Conservation (phyloP, 2,888 invertebrate genomes). For the Limnephilus rhombicus region DNA sequence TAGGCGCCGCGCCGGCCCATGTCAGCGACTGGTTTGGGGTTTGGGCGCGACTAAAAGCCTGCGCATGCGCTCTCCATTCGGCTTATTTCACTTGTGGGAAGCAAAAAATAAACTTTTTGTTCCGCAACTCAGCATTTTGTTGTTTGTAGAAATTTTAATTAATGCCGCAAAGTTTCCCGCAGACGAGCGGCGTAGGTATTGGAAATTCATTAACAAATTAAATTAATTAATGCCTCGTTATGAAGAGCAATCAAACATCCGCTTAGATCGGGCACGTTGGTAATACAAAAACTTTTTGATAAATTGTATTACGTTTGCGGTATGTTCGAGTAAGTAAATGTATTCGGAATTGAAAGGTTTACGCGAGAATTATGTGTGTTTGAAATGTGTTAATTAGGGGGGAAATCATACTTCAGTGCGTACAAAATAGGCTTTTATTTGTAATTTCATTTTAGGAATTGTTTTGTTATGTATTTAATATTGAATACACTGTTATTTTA, state of each 20-base stretch:
- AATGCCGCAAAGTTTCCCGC: slow-evolving; percentile 1
- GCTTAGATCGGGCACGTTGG: not conserved
- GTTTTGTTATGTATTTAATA: too few species aligned
- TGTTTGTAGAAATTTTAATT: slow-evolving; percentile 1
- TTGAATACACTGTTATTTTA: too few species aligned
- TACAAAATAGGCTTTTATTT: not conserved
- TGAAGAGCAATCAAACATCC: slow-evolving; percentile 1
- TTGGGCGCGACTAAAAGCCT: not conserved
- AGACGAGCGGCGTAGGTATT: not conserved
- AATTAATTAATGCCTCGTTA: not conserved
- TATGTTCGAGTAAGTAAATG: not conserved
- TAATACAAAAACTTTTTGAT: not conserved
- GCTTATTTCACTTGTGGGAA: not conserved
- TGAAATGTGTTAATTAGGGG: not conserved
- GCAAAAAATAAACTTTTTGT: not conserved
- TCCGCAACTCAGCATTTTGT: not conserved
- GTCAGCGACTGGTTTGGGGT: not conserved
- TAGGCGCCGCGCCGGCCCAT: not conserved
- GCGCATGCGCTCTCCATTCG: not conserved
- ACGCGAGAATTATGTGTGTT: not conserved
- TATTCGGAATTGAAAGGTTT: not conserved
- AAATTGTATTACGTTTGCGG: not conserved
- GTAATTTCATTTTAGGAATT: not conserved
- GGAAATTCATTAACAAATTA: not conserved
- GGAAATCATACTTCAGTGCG: not conserved